Evolutionary conservation across 2,113 vertebrate genomes (phyloP).

Genomic region (Psittacara wagleri): DNA sequence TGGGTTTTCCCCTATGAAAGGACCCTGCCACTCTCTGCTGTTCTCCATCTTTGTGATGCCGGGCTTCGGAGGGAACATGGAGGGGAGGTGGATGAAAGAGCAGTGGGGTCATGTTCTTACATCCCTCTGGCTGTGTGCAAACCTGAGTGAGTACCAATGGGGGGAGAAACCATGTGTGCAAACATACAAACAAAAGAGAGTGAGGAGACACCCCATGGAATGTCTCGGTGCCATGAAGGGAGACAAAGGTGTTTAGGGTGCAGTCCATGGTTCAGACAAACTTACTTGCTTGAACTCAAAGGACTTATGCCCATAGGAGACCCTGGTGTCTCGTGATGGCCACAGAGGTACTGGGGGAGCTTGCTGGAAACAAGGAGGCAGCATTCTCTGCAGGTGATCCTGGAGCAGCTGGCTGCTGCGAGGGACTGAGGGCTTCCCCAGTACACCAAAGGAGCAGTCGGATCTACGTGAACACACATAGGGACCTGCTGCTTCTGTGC

Average conservation of each 20-base stretch:
- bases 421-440: not conserved
- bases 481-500: not conserved
- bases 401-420: not conserved
- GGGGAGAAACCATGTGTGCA: not conserved
- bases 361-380: not conserved
- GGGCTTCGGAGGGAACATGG: not conserved
- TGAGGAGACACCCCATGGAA: not conserved
- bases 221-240: not conserved
- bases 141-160: not conserved
- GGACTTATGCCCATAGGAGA: not conserved
- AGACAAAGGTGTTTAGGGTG: not conserved
- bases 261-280: not conserved
- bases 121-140: not conserved
- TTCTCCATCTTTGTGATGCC: not conserved
- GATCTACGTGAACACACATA: not conserved
- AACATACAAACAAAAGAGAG: not conserved
- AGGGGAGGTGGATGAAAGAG: not conserved
- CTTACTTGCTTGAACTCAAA: not conserved
- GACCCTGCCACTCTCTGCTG: not conserved
- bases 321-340: not conserved
- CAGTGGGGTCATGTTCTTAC: not conserved
- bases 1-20: not conserved
- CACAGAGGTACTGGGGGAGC: not conserved
- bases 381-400: not conserved
- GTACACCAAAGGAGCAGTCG: not conserved